Base-by-base conservation (phyloP, 2,888 invertebrate genomes). In the Scrobipalpa costella region DNA sequence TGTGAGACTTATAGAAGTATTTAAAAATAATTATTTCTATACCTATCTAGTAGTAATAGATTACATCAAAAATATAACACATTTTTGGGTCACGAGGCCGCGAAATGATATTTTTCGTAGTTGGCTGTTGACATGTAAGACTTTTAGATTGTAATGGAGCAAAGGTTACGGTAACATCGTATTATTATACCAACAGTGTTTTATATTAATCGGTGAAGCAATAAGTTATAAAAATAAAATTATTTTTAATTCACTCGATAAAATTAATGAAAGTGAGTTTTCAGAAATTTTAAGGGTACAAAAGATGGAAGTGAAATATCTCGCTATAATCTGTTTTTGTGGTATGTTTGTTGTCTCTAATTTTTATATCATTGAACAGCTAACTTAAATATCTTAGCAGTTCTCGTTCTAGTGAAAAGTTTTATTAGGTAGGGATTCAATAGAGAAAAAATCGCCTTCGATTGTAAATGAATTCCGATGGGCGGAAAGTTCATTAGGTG, bases 11-110 rank as follows among this genome's bases (percentile, higher is more conserved):
- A n/a, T n/a, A 19, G 49, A 15, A 49, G 7, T 49, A 49, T 1
- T 3, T 40, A 49, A 49, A 15, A 15, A 49, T 1, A 2, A 13
- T 13, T 13, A 13, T 40, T 40, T 40, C 13, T 13, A 40, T 3
- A 40, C 11, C 11, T 13, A 40, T 13, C 11, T 52, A 27, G 13
- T 11, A 11, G 9, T 21, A 11, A 19, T 50, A 50, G 50, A 19
- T 21, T 27, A 27, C 27, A 27, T 27, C 2, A 27, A 27, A 50
- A 21, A 50, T 49, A 49, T 50, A 50, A 50, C 13, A 33, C 1
- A 52, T 86, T 88, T 88, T 87, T 90, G 84, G 90, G 90, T 90
- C 88, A 90, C 79, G 89, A 88, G 88, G 88, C 87, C 86, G 83
- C 69, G 66, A 68, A 73, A 80, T 85, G 90, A 90, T 90, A 89